A percentile compares a stretch with the other conserved stretches of the same genome.
These are phyloP conservation scores for Euleptes europaea DNA, from an alignment of 2,113 vertebrate species.

Conservation along the genomic window DNA sequence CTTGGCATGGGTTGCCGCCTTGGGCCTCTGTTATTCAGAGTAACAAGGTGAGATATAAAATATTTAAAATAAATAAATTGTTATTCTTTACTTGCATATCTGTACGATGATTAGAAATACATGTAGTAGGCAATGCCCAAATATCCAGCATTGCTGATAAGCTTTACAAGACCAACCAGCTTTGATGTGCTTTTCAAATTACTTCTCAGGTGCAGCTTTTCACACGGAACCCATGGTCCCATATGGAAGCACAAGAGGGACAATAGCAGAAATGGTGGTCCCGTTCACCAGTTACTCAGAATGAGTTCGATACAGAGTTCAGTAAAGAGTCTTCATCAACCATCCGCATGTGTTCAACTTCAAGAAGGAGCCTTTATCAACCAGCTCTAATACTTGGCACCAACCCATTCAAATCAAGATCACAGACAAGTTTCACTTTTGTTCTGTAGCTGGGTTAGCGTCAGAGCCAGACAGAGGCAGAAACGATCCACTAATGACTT, in stretches of 20 bases:
- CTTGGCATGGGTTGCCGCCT: background rate
- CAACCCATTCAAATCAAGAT: background rate
- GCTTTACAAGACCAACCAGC: background rate
- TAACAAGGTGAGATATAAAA: too few species aligned
- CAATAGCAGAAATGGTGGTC: background rate
- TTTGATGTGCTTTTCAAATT: background rate
- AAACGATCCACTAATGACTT: background rate
- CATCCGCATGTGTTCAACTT: background rate
- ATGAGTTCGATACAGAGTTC: too few species aligned
- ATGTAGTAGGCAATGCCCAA: background rate
- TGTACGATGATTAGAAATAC: background rate
- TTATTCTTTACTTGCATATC: background rate
- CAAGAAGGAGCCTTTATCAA: background rate
- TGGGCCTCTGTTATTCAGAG: too few species aligned
- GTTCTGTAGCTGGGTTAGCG: background rate
- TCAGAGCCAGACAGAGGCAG: background rate
- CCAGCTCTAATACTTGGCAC: background rate
- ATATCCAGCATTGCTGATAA: background rate
- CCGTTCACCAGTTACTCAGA: background rate
- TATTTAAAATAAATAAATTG: background rate
- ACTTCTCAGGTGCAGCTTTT: background rate
- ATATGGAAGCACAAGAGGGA: background rate
- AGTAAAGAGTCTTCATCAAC: too few species aligned
- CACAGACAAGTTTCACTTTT: background rate
- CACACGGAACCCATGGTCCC: background rate